Base-by-base conservation (phyloP, 2,797 vertebrate species). In the Trachops cirrhosus region DNA sequence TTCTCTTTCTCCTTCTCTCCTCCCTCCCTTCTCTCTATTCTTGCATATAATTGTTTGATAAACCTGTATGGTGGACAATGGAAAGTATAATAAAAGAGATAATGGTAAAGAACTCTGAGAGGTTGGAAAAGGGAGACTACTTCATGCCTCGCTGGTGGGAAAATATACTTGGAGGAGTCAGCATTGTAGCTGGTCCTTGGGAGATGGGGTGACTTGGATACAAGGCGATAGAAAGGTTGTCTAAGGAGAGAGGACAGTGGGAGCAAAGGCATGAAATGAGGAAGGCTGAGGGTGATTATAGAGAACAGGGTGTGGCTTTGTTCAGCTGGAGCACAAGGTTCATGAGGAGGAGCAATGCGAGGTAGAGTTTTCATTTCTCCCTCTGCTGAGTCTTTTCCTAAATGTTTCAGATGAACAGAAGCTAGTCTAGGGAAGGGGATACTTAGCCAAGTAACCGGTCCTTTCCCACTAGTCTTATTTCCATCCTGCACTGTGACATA, bases 401-500 rank as follows among this genome's bases (percentile, higher is more conserved):
- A 91, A 91, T 95, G 96, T 96, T 97, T 94, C 95, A 91, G 88
- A 94, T 85, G 94, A 97, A 90, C 57, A 96, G 94, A 94, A 93
- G 50, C 85, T 54, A n/a, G 54, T 93, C 84, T 92, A 92, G 79
- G 92, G 86, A 95, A 91, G 26, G 19, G 85, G 64, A 34, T 18
- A 16, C 78, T 93, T 86, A 84, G 39, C 54, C 71, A 84, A 93
- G 88, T 32, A 84, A 50, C 86, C 48, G 39, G 64, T 89, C 88
- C 71, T 91, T 64, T 67, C 59, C 2, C 0, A 91, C 75, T 79
- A 8, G 32, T 57, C 88, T 95, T 84, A 84, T 87, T 54, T 89
- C 57, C 46, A n/a, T 64, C 50, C 84, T 82, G 52, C 29, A 5
- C 41, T 46, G 32, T 73, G 80, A 92, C 86, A 82, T 85, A 39